Conservation (phyloP, 1,140 invertebrate genomes). For the Drosophila prosaltans region DNA sequence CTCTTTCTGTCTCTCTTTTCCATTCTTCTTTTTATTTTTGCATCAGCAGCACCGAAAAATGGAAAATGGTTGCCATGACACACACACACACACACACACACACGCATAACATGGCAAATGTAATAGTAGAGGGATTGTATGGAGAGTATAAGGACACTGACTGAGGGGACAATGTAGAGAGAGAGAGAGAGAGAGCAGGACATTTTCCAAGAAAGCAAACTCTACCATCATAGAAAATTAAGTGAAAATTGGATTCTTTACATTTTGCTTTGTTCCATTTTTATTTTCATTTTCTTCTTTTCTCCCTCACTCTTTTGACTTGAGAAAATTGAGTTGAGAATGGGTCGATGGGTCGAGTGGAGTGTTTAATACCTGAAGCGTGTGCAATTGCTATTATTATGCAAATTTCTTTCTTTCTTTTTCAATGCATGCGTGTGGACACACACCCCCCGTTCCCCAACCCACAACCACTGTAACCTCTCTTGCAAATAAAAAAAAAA, state of each 20-base stretch:
- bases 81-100: not conserved
- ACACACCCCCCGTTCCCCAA: not conserved
- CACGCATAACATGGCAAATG: not conserved
- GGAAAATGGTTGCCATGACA: conserved; percentile 47
- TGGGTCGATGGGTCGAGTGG: conserved; percentile 30
- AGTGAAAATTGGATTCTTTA: conserved; percentile 77
- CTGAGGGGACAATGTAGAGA: conserved; percentile 29
- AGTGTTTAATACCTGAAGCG: conserved; percentile 76
- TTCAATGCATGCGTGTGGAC: conserved; percentile 68
- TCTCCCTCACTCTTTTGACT: conserved; percentile 37
- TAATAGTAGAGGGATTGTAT: not conserved
- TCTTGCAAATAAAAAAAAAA: no score
- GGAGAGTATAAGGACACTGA: not conserved
- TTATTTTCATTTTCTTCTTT: conserved; percentile 10
- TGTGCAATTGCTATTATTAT: conserved; percentile 80
- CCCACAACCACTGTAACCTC: not conserved
- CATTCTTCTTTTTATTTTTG: not conserved
- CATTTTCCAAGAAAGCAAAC: conserved; percentile 46
- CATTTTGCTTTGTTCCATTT: conserved; percentile 42
- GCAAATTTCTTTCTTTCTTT: conserved; percentile 65
- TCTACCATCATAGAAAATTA: conserved; percentile 62
- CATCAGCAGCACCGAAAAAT: conserved; percentile 17
- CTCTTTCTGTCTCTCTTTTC: not conserved
- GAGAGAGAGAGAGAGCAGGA: not conserved
- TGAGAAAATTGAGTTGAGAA: conserved; percentile 54